Conservation (phyloP, 2,797 vertebrate genomes). For the Acanthornis magna region DNA sequence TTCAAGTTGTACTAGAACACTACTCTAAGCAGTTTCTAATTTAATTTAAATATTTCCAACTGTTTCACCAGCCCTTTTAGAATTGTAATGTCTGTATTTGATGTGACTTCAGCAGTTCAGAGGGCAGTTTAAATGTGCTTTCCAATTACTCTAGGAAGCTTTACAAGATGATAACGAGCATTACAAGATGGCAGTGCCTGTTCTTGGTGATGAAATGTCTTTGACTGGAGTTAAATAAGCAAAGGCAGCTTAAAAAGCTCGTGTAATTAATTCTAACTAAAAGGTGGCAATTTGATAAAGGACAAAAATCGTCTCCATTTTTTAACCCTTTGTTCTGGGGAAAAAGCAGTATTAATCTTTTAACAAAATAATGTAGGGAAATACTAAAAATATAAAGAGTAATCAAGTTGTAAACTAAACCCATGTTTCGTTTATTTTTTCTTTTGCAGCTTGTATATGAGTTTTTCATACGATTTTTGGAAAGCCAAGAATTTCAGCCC, state of each 20-base stretch:
- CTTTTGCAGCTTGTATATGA: constrained; percentile 93
- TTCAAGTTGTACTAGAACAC: neutral
- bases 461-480: constrained; percentile 99
- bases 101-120: constrained; percentile 38
- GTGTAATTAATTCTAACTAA: constrained; percentile 1
- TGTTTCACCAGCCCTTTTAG: constrained; percentile 10
- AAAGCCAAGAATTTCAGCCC: constrained; percentile 99
- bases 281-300: neutral
- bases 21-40: constrained; percentile 39
- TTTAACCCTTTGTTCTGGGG: neutral
- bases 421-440: neutral
- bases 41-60: constrained; percentile 43
- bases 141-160: constrained; percentile 10
- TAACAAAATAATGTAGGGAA: neutral
- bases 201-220: constrained; percentile 1
- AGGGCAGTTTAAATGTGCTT: constrained; percentile 15
- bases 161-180: neutral
- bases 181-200: constrained; percentile 1
- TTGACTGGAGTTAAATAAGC: constrained; percentile 33
- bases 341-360: neutral
- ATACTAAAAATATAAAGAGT: neutral
- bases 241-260: neutral
- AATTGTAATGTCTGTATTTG: constrained; percentile 41
- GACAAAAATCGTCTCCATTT: neutral
- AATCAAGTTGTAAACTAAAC: neutral